These are phyloP conservation scores for Pristionchus arcanus DNA, from an alignment of 2,888 invertebrate species.

Conservation along the genomic window DNA sequence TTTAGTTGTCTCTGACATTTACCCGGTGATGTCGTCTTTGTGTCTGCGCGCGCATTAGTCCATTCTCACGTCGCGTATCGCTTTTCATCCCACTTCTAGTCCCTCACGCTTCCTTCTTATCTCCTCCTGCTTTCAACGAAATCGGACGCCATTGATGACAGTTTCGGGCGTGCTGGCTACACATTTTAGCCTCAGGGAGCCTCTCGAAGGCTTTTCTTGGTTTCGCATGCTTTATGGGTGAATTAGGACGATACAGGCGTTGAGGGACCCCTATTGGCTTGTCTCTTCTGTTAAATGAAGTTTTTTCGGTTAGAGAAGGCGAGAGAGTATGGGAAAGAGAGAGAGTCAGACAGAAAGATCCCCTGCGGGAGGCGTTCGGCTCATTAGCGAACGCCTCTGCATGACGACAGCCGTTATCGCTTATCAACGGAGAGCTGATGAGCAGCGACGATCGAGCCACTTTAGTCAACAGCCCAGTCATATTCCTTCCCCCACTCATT, in stretches of 20 bases:
- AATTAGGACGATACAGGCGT: no score
- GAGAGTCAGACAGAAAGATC: not conserved
- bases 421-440: constrained; percentile 12
- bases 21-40: not conserved
- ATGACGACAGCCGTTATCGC: constrained; percentile 2
- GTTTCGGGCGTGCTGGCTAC: no score
- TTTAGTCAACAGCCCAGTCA: constrained; percentile 33
- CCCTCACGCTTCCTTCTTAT: not conserved
- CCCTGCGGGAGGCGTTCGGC: not conserved
- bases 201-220: no score
- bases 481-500: not conserved
- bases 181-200: not conserved
- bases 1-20: not conserved
- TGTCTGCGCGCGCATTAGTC: not conserved
- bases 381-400: constrained; percentile 6
- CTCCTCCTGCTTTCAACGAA: not conserved
- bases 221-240: no score
- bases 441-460: not conserved
- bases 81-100: not conserved
- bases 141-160: not conserved
- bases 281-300: no score
- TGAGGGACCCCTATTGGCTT: no score
- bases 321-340: no score
- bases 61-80: not conserved
- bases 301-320: not conserved